These are phyloP conservation scores for Chloroclysta siterata DNA, from an alignment of 2,888 invertebrate genomes.

Conservation along the genomic window DNA sequence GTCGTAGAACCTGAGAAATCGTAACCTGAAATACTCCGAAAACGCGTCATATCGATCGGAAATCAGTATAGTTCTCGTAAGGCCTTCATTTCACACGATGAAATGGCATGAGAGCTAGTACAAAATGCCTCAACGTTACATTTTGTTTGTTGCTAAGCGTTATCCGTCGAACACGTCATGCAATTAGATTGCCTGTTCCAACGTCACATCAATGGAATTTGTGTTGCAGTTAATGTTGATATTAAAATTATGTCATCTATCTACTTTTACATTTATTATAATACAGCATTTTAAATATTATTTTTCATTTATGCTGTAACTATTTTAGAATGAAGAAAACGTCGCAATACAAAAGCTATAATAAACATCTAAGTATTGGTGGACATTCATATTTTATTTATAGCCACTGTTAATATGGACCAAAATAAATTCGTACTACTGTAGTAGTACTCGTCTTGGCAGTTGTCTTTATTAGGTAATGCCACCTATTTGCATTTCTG, in stretches of 20 bases:
- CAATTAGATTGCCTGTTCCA: neutral
- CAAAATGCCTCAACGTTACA: conserved; percentile 10
- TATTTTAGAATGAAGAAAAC: too few species aligned
- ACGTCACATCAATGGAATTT: conserved; percentile 1
- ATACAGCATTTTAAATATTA: too few species aligned
- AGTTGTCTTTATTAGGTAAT: conserved; percentile 25
- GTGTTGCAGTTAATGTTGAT: neutral
- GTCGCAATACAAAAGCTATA: too few species aligned
- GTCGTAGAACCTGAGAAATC: neutral
- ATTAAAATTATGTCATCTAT: neutral
- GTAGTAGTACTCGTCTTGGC: conserved; percentile 2
- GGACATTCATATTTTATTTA: too few species aligned
- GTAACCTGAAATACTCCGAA: neutral
- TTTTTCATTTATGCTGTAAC: too few species aligned
- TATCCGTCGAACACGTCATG: conserved; percentile 3
- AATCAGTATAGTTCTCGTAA: neutral
- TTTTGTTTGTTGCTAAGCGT: conserved; percentile 21
- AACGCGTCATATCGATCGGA: neutral
- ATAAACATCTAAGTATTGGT: too few species aligned
- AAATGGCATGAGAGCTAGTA: conserved; percentile 17
- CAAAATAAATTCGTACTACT: neutral
- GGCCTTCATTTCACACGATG: neutral
- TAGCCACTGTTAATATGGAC: too few species aligned
- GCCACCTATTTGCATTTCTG: conserved; percentile 49
- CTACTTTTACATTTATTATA: too few species aligned